These are phyloP conservation scores for Meteorus sp. DNA, from an alignment of 1,140 invertebrate genomes.

Conservation along the genomic window DNA sequence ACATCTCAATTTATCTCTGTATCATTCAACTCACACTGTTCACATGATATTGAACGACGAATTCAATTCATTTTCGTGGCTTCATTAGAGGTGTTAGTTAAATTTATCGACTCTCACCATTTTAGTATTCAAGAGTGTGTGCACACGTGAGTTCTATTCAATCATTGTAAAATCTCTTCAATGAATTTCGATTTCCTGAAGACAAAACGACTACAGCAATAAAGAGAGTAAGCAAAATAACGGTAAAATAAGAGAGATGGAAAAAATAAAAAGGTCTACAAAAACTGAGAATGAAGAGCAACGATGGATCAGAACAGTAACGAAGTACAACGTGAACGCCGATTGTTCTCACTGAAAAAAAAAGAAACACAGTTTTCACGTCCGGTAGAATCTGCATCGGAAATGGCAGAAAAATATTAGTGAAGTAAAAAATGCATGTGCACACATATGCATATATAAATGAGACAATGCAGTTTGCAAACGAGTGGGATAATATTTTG, in stretches of 20 bases:
- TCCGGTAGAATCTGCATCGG: constrained; percentile 4
- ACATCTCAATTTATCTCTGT: neutral
- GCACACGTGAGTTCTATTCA: neutral
- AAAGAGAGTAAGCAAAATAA: neutral
- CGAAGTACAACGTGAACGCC: constrained; percentile 2
- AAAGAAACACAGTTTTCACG: neutral
- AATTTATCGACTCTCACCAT: constrained; percentile 11
- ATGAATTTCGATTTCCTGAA: neutral
- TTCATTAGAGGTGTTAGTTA: neutral
- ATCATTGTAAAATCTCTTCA: constrained; percentile 9
- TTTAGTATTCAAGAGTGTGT: constrained; percentile 6
- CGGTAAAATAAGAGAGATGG: neutral
- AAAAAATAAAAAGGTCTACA: neutral
- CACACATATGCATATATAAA: neutral
- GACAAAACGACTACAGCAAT: no score
- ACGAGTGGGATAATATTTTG: constrained; percentile 15
- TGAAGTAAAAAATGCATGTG: neutral
- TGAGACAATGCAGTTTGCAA: constrained; percentile 2
- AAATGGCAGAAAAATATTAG: constrained; percentile 1
- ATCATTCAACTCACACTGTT: neutral
- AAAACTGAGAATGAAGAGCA: neutral
- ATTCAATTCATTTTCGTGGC: no score
- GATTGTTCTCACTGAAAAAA: constrained; percentile 10
- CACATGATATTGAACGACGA: neutral
- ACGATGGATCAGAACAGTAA: constrained; percentile 1